These are phyloP conservation scores for Glossophaga mutica DNA, from an alignment of 2,797 vertebrate genomes.

Conservation along the genomic window DNA sequence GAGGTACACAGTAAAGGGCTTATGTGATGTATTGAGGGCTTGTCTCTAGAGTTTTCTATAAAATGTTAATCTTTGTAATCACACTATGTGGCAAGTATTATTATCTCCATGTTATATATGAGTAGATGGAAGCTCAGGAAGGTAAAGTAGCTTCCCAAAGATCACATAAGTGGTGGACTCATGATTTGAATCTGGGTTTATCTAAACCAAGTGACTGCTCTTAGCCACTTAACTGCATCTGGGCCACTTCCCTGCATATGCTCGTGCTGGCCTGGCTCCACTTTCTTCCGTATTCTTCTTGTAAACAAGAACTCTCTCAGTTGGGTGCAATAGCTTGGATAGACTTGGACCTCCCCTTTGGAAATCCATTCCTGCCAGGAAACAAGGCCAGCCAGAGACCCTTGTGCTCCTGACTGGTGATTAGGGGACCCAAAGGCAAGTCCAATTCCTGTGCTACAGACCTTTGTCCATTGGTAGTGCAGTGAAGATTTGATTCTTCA, in stretches of 20 bases:
- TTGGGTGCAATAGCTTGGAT: not conserved
- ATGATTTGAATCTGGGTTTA: not conserved
- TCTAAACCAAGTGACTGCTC: not conserved
- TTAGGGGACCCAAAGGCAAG: too few relatives aligned
- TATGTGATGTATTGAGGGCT: not conserved
- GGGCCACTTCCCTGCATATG: not conserved
- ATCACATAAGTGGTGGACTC: not conserved
- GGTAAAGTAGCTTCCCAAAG: not conserved
- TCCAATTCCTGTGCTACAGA: not conserved
- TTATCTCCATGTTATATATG: not conserved
- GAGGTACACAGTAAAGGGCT: not conserved
- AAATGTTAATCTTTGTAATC: not conserved
- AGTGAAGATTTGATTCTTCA: not conserved
- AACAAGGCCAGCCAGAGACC: not conserved
- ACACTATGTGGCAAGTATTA: not conserved
- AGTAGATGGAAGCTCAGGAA: not conserved
- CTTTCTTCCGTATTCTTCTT: not conserved
- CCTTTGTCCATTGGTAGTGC: too few relatives aligned
- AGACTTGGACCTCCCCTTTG: not conserved
- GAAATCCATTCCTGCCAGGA: accelerated
- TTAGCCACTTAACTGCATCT: not conserved
- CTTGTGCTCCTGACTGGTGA: not conserved
- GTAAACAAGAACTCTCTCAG: not conserved
- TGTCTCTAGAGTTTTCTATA: not conserved
- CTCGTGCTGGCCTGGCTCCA: not conserved